Evolutionary conservation across 2,113 vertebrate genomes (phyloP).

Genomic region (Probosciger aterrimus): DNA sequence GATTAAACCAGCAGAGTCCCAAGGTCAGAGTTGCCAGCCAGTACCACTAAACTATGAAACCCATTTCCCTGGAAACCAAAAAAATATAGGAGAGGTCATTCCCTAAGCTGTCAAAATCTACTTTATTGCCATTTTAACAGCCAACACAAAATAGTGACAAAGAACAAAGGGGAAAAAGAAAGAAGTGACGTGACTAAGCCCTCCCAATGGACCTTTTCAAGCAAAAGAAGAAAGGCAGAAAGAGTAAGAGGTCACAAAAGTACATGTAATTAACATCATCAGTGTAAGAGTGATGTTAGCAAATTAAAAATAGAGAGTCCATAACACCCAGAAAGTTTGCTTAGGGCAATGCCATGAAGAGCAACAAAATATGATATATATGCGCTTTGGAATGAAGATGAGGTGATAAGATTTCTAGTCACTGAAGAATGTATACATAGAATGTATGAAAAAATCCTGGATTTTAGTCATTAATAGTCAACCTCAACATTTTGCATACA

Average conservation of each 20-base stretch:
- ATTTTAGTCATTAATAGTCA: neutral
- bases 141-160: neutral
- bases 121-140: conserved; percentile 12
- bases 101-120: conserved; percentile 36
- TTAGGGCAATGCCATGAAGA: neutral
- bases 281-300: conserved; percentile 32
- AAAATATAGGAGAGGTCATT: neutral
- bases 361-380: neutral
- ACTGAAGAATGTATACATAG: neutral
- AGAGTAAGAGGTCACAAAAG: neutral
- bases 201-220: conserved; percentile 22
- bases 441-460: neutral
- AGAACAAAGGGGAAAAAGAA: conserved; percentile 35
- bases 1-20: neutral
- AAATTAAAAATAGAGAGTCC: conserved; percentile 55
- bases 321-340: neutral
- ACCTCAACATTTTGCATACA: neutral
- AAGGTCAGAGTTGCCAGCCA: conserved; percentile 21
- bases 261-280: conserved; percentile 63
- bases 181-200: conserved; percentile 43
- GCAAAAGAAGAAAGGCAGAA: conserved; percentile 45
- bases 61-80: conserved; percentile 10
- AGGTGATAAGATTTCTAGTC: neutral
- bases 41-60: neutral
- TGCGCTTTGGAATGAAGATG: neutral